Conservation (phyloP, 2,888 invertebrate genomes). For the Ornithoptera priamus region DNA sequence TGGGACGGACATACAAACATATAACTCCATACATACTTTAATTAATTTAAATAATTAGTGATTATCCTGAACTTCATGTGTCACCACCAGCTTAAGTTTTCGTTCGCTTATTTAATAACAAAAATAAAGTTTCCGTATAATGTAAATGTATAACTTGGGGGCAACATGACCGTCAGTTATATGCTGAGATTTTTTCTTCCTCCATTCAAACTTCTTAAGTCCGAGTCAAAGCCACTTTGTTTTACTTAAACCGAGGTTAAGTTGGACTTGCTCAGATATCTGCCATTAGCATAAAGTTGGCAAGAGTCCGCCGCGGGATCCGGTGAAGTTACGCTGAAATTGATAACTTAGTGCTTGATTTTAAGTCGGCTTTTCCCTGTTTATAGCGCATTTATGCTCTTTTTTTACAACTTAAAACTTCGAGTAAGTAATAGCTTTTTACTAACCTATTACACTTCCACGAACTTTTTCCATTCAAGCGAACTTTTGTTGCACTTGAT, state of each 20-base stretch:
- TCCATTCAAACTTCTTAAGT: constrained; percentile 45
- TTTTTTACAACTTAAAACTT: constrained; percentile 31
- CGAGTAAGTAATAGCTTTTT: constrained; percentile 29
- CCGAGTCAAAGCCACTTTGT: constrained; percentile 62
- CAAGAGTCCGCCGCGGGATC: constrained; percentile 54
- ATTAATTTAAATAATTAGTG: too few relatives aligned
- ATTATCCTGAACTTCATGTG: too few relatives aligned
- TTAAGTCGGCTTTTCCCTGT: constrained; percentile 58
- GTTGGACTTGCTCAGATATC: constrained; percentile 58
- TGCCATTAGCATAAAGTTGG: constrained; percentile 72
- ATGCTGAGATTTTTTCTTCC: constrained; percentile 53
- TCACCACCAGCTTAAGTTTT: too few relatives aligned
- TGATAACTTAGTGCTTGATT: constrained; percentile 65
- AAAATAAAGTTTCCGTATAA: too few relatives aligned
- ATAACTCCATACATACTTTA: too few relatives aligned
- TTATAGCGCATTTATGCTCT: constrained; percentile 47
- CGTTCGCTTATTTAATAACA: too few relatives aligned
- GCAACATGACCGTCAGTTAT: constrained; percentile 44
- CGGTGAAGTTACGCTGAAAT: constrained; percentile 66
- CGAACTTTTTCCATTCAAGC: constrained; percentile 25
- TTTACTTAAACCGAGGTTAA: constrained; percentile 68
- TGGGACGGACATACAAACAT: too few relatives aligned
- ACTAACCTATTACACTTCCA: constrained; percentile 23
- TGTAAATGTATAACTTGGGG: too few relatives aligned
- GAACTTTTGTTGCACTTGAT: constrained; percentile 24